phyloP scores from a whole-genome alignment of 1,140 invertebrate genomes.

The Drosophila erecta region DNA sequence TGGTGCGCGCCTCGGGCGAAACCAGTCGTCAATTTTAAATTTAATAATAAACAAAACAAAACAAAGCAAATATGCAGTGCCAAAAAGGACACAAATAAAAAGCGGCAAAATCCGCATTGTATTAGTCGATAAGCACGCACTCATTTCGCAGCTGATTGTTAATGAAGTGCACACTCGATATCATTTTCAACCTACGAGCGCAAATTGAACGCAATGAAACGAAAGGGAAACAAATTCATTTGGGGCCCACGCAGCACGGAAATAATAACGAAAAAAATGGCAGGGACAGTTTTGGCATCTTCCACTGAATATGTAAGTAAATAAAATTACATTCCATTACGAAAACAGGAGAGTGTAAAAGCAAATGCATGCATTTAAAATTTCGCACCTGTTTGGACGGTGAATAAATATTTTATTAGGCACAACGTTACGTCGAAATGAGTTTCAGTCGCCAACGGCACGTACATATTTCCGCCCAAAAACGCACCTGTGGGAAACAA shows the following conservation, averaged over 20 bases:
- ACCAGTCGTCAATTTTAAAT: slow-evolving; percentile 12
- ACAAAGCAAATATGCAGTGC: slow-evolving; percentile 7
- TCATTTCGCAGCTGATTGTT: slow-evolving; percentile 42
- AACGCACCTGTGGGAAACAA: slow-evolving; percentile 24
- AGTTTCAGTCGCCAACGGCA: slow-evolving; percentile 39
- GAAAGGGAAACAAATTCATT: slow-evolving; percentile 30
- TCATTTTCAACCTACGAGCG: slow-evolving; percentile 39
- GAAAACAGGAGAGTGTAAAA: slow-evolving; percentile 50
- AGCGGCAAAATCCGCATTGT: slow-evolving; percentile 17
- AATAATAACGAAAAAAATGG: slow-evolving; percentile 22
- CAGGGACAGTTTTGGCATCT: slow-evolving; percentile 29
- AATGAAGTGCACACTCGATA: slow-evolving; percentile 43
- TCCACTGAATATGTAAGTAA: slow-evolving; percentile 55
- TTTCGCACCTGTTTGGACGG: slow-evolving; percentile 61
- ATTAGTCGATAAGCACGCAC: slow-evolving; percentile 49
- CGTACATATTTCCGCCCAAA: slow-evolving; percentile 24
- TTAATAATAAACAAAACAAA: slow-evolving; percentile 33
- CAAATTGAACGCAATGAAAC: slow-evolving; percentile 50
- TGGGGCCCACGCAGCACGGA: background rate
- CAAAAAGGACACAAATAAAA: slow-evolving; percentile 20
- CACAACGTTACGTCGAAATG: slow-evolving; percentile 37
- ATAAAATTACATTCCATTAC: slow-evolving; percentile 60
- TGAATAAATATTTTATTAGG: slow-evolving; percentile 74
- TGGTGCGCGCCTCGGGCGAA: background rate
- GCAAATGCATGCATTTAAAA: slow-evolving; percentile 63